phyloP scores from a whole-genome alignment of 2,797 vertebrate genomes.

The Parotocinclus haroldoi region DNA sequence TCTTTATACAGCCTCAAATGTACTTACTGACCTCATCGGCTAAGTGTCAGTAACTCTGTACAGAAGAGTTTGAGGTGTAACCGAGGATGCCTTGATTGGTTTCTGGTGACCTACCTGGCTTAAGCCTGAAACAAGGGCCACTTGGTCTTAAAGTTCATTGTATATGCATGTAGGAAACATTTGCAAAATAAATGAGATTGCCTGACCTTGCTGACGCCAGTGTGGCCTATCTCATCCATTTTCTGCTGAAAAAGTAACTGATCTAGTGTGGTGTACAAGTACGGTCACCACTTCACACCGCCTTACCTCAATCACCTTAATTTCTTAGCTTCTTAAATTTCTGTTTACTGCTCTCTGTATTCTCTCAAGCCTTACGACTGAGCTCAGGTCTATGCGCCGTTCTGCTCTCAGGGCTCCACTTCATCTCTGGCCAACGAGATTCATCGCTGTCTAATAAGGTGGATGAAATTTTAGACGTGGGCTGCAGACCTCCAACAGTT shows the following conservation, averaged over 20 bases:
- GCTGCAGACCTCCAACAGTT: slow-evolving; percentile 33
- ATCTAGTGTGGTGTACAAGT: background rate
- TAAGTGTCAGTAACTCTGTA: slow-evolving; percentile 9
- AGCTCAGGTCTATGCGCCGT: slow-evolving; percentile 12
- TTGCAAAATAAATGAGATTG: slow-evolving; percentile 68
- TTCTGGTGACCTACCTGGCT: slow-evolving; percentile 46
- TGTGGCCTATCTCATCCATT: background rate
- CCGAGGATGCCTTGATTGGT: slow-evolving; percentile 38
- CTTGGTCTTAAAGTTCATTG: slow-evolving; percentile 55
- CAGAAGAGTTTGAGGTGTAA: slow-evolving; percentile 15
- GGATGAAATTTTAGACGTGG: slow-evolving; percentile 37
- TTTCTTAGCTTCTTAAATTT: slow-evolving; percentile 7
- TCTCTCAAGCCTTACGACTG: slow-evolving; percentile 15
- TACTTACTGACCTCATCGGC: slow-evolving; percentile 21
- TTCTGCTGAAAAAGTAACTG: slow-evolving; percentile 8
- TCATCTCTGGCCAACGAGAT: slow-evolving; percentile 32
- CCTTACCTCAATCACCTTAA: slow-evolving; percentile 1
- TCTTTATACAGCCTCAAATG: slow-evolving; percentile 33
- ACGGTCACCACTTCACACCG: slow-evolving; percentile 10
- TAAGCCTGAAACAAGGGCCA: slow-evolving; percentile 44
- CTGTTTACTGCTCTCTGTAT: slow-evolving; percentile 1
- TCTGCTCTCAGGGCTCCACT: slow-evolving; percentile 19
- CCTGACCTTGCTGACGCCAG: slow-evolving; percentile 45
- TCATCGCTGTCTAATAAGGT: slow-evolving; percentile 43
- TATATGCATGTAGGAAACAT: slow-evolving; percentile 60